These are phyloP conservation scores for Galbula dea DNA, from an alignment of 2,113 vertebrate genomes.

Conservation along the genomic window DNA sequence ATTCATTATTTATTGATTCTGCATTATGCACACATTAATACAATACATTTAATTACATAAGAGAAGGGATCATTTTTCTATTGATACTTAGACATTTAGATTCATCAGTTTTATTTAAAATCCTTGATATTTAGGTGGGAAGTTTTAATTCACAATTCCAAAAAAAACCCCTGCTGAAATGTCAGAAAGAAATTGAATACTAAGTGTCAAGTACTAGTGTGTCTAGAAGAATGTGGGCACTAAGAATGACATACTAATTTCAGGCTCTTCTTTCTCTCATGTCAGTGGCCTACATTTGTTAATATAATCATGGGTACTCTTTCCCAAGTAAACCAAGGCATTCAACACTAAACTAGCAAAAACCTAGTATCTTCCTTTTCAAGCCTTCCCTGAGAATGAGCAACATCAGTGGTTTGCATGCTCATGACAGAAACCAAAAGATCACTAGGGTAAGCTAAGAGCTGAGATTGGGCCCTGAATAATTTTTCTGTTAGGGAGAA, in stretches of 20 bases:
- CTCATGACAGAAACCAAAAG: neutral
- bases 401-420: neutral
- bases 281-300: conserved; percentile 30
- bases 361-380: neutral
- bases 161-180: conserved; percentile 22
- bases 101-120: conserved; percentile 64
- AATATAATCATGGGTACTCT: neutral
- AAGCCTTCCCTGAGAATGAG: neutral
- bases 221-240: conserved; percentile 32
- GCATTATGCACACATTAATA: conserved; percentile 78
- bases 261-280: neutral
- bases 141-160: conserved; percentile 32
- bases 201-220: conserved; percentile 25
- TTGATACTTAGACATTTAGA: conserved; percentile 61
- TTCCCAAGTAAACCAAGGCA: neutral
- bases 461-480: neutral
- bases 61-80: conserved; percentile 68
- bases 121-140: conserved; percentile 41
- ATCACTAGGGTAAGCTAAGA: neutral
- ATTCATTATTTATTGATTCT: conserved; percentile 88
- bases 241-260: conserved; percentile 41
- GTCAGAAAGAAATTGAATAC: conserved; percentile 48
- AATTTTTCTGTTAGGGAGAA: neutral
- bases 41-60: conserved; percentile 77
- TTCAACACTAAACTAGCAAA: neutral